Evolutionary conservation across 2,888 invertebrate genomes (phyloP).

Genomic region (Spisula solida): DNA sequence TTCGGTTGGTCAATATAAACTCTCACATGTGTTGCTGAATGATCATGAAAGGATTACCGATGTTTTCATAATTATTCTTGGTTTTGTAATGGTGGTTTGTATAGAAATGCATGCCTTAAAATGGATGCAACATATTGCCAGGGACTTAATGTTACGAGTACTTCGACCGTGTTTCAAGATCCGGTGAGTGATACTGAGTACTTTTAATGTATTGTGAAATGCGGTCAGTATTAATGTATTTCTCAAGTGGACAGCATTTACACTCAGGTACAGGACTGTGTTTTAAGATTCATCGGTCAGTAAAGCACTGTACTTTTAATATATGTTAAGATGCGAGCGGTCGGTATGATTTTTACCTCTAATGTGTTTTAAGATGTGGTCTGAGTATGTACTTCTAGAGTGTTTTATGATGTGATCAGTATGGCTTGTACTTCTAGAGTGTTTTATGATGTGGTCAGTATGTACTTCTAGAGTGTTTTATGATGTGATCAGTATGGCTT

Average conservation of each 20-base stretch:
- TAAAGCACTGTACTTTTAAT: too few species aligned
- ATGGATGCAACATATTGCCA: conserved; percentile 8
- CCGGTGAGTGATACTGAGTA: not conserved
- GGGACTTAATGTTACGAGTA: not conserved
- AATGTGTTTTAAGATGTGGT: too few species aligned
- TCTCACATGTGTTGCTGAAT: not conserved
- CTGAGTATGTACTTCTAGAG: too few species aligned
- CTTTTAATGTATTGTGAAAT: not conserved
- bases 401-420: too few species aligned
- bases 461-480: too few species aligned
- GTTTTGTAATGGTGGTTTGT: not conserved
- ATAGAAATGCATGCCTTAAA: conserved; percentile 1
- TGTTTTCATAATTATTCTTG: not conserved
- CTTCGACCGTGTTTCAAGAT: not conserved
- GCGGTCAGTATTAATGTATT: not conserved
- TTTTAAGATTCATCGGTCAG: too few species aligned
- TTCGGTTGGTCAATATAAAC: not conserved
- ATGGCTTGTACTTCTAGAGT: too few species aligned
- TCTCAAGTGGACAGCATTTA: too few species aligned
- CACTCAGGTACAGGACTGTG: too few species aligned
- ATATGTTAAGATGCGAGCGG: too few species aligned
- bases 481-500: too few species aligned
- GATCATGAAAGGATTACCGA: not conserved
- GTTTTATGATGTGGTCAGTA: too few species aligned
- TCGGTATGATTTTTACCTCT: not conserved